Evolutionary conservation across 2,888 invertebrate species (phyloP).

Genomic region (Pyralis farinalis): DNA sequence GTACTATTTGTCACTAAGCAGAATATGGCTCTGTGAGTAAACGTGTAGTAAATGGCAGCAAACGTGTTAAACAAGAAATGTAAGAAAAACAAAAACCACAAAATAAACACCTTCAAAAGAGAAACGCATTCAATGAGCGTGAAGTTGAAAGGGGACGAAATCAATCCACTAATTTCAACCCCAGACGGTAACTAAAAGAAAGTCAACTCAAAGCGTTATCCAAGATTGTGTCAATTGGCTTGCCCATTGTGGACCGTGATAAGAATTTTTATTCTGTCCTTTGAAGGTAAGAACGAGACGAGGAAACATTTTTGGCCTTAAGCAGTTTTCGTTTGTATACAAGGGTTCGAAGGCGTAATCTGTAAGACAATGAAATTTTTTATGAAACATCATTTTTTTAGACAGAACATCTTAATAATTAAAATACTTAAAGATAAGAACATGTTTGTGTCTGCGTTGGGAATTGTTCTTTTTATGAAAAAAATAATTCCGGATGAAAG

Average conservation of each 20-base stretch:
- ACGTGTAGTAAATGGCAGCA: no score
- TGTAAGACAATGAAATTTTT: conserved; percentile 29
- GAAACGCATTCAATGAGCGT: conserved; percentile 24
- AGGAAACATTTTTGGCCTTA: conserved; percentile 37
- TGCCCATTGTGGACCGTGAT: conserved; percentile 34
- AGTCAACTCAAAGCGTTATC: conserved; percentile 11
- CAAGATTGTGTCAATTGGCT: conserved; percentile 21
- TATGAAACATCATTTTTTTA: conserved; percentile 1
- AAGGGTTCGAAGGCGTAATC: conserved; percentile 42
- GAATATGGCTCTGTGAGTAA: no score
- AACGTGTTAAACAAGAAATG: no score
- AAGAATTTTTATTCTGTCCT: conserved; percentile 45
- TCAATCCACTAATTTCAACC: conserved; percentile 28
- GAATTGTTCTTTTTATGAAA: background rate
- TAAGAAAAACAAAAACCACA: conserved; percentile 8
- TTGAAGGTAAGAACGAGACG: conserved; percentile 45
- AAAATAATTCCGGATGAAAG: no score
- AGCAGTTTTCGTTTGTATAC: conserved; percentile 25
- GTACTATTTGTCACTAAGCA: no score
- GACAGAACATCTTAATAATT: conserved; percentile 8
- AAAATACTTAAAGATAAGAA: conserved; percentile 5
- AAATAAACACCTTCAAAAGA: conserved; percentile 17
- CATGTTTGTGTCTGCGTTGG: background rate
- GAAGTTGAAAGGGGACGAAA: conserved; percentile 22
- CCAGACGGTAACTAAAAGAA: conserved; percentile 9